Conservation (phyloP, 1,140 invertebrate species). For the Apis laboriosa region DNA sequence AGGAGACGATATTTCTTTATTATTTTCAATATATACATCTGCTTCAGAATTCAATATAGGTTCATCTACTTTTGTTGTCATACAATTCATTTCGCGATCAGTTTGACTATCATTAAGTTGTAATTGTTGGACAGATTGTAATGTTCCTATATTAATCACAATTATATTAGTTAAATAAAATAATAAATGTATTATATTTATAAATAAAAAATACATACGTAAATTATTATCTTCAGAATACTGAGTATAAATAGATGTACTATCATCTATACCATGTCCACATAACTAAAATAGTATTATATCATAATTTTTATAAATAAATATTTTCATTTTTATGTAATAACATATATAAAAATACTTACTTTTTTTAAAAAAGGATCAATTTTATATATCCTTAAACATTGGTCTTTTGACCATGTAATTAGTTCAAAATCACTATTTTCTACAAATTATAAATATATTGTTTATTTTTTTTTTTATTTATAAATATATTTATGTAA, state of each 20-base stretch:
- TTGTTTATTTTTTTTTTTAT: neutral
- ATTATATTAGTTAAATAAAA: constrained; percentile 2
- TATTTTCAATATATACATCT: constrained; percentile 65
- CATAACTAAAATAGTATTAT: constrained; percentile 69
- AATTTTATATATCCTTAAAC: constrained; percentile 94
- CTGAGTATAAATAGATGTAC: constrained; percentile 74
- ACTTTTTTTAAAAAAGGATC: constrained; percentile 91
- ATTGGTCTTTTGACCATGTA: constrained; percentile 97
- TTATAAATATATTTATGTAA: neutral
- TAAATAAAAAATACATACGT: constrained; percentile 57
- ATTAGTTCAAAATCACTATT: constrained; percentile 91
- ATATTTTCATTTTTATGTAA: neutral
- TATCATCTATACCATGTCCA: constrained; percentile 76
- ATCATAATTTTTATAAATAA: constrained; percentile 1
- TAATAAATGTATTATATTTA: neutral
- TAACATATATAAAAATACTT: constrained; percentile 25
- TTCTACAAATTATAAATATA: constrained; percentile 74
- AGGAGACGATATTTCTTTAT: constrained; percentile 76
- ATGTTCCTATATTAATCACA: constrained; percentile 65
- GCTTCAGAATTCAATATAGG: constrained; percentile 65
- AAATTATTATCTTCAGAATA: constrained; percentile 77
- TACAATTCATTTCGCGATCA: constrained; percentile 73
- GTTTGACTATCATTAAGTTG: constrained; percentile 74
- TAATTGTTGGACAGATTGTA: constrained; percentile 76
- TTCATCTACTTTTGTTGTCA: constrained; percentile 70